These are phyloP conservation scores for Melanocharis versteri DNA, from an alignment of 2,113 vertebrate genomes.

Conservation along the genomic window DNA sequence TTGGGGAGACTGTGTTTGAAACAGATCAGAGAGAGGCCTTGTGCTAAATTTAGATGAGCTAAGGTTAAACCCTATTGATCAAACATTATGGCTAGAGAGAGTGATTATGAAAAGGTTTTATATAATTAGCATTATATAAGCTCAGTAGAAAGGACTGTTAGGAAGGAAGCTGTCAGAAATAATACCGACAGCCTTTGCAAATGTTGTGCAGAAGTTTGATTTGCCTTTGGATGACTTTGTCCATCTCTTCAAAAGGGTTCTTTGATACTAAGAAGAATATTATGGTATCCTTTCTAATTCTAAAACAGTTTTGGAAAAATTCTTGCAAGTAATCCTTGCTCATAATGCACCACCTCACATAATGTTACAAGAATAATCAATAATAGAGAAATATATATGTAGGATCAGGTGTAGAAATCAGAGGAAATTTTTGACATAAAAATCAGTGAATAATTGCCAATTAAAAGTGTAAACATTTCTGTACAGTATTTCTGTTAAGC, in stretches of 20 bases:
- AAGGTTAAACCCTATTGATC: slow-evolving; percentile 57
- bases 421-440: background rate
- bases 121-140: slow-evolving; percentile 46
- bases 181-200: slow-evolving; percentile 23
- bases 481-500: background rate
- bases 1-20: slow-evolving; percentile 10
- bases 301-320: background rate
- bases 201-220: slow-evolving; percentile 19
- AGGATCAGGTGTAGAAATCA: background rate
- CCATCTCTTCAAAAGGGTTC: background rate
- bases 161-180: background rate
- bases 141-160: slow-evolving; percentile 4
- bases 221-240: slow-evolving; percentile 44
- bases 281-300: background rate
- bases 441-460: slow-evolving; percentile 38
- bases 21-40: slow-evolving; percentile 39
- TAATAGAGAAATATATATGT: background rate
- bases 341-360: background rate
- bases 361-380: background rate
- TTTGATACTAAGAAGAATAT: background rate
- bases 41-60: slow-evolving; percentile 53
- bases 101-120: slow-evolving; percentile 37
- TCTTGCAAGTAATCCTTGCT: background rate
- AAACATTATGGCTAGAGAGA: slow-evolving; percentile 38
- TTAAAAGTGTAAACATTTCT: slow-evolving; percentile 22